Percentiles rank a stretch among this genome's conserved stretches.
phyloP scores from a whole-genome alignment of 2,113 vertebrate species.

The Bettongia penicillata region DNA sequence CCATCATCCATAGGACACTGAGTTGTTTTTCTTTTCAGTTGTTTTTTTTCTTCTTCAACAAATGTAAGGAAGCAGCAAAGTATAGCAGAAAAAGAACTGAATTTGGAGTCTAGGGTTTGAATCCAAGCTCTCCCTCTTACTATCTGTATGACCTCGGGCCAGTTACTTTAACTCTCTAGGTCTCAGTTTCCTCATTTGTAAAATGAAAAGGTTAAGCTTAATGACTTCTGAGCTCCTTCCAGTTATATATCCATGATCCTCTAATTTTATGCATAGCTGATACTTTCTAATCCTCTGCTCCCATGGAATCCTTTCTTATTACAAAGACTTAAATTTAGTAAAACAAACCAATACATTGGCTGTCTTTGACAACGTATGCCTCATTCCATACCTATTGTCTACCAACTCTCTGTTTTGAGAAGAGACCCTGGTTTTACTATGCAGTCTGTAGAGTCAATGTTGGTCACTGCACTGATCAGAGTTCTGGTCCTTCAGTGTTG shows the following conservation, averaged over 20 bases:
- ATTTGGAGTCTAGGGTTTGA: no score
- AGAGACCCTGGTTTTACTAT: neutral
- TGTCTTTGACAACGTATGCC: neutral
- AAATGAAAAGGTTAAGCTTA: neutral
- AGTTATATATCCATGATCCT: neutral
- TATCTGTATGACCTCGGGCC: no score
- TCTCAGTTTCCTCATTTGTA: neutral
- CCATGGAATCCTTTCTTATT: neutral
- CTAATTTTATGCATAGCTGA: neutral
- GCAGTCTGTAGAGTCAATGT: neutral
- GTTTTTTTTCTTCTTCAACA: neutral
- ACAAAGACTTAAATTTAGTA: neutral
- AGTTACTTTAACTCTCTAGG: neutral
- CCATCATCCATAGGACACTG: neutral
- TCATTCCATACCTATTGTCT: neutral
- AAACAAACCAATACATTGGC: neutral
- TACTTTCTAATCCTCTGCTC: neutral
- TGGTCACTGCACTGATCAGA: neutral
- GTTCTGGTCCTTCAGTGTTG: neutral
- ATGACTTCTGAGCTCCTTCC: neutral
- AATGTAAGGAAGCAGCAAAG: neutral
- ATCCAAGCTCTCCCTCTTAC: no score
- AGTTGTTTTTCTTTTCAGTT: neutral
- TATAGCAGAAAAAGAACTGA: no score
- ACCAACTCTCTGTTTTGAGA: neutral